Conservation (phyloP, 2,113 vertebrate genomes). For the Lonchura striata region DNA sequence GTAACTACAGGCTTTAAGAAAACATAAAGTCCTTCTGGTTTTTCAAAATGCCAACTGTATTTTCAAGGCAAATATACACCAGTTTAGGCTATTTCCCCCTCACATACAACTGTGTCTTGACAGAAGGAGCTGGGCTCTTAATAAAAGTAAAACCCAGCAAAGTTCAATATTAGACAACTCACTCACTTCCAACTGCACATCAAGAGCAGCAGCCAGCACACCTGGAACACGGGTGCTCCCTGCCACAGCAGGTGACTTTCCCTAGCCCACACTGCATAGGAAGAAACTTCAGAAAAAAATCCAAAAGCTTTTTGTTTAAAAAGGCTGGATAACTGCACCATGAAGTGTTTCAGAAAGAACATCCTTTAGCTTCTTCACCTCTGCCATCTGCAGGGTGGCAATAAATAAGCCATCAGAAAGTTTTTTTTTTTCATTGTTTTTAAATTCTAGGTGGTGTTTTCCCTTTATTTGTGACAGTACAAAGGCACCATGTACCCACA, state of each 20-base stretch:
- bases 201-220: background rate
- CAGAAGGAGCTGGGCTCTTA: background rate
- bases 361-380: background rate
- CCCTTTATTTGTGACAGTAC: background rate
- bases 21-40: background rate
- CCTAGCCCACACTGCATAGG: background rate
- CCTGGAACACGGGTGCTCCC: background rate
- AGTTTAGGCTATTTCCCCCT: background rate
- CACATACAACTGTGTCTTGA: background rate
- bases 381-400: background rate
- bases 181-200: background rate
- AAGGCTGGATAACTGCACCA: background rate
- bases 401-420: background rate
- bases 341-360: background rate
- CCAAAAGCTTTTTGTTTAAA: background rate
- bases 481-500: background rate
- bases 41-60: background rate
- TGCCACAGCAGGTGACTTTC: background rate
- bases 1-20: constrained; percentile 3
- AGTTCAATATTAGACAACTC: background rate
- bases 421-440: background rate
- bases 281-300: background rate
- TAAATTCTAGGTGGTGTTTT: background rate
- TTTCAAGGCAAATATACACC: background rate
- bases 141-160: background rate